Percentiles rank a stretch among this genome's conserved stretches.
phyloP scores from a whole-genome alignment of 2,797 vertebrate species.

The Pseudochaenichthys georgianus region DNA sequence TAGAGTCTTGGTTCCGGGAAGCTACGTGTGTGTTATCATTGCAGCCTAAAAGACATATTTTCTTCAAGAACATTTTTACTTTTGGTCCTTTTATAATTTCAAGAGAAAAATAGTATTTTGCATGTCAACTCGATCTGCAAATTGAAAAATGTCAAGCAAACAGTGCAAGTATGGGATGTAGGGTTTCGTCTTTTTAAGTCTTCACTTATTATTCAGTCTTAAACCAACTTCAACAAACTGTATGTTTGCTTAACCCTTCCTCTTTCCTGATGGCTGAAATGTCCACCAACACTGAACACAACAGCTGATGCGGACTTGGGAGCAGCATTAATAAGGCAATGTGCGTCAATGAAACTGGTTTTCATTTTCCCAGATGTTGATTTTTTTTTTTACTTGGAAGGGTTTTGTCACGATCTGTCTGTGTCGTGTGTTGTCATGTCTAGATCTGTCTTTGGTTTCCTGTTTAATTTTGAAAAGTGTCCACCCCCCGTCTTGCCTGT shows the following conservation, averaged over 20 bases:
- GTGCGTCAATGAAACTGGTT: slow-evolving; percentile 5
- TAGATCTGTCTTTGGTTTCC: too few species aligned
- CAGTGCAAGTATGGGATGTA: too few species aligned
- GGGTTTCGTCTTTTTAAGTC: background rate
- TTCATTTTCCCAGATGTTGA: slow-evolving; percentile 26
- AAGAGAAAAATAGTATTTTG: slow-evolving; percentile 23
- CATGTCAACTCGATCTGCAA: background rate
- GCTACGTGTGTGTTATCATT: background rate
- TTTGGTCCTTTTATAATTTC: background rate
- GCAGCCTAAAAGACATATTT: background rate
- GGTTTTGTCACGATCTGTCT: too few species aligned
- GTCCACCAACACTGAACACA: background rate
- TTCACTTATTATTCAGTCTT: background rate
- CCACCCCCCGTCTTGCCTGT: too few species aligned
- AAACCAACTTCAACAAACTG: background rate
- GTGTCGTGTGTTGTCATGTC: too few species aligned
- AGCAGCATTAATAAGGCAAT: background rate
- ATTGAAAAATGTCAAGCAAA: background rate
- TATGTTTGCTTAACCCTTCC: background rate
- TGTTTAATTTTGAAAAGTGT: too few species aligned
- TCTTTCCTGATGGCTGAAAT: background rate
- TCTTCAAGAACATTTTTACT: background rate
- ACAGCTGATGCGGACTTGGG: background rate
- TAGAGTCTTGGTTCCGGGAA: slow-evolving; percentile 25
- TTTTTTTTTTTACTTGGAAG: background rate